phyloP scores from a whole-genome alignment of 2,113 vertebrate genomes.

The Plectropomus leopardus region DNA sequence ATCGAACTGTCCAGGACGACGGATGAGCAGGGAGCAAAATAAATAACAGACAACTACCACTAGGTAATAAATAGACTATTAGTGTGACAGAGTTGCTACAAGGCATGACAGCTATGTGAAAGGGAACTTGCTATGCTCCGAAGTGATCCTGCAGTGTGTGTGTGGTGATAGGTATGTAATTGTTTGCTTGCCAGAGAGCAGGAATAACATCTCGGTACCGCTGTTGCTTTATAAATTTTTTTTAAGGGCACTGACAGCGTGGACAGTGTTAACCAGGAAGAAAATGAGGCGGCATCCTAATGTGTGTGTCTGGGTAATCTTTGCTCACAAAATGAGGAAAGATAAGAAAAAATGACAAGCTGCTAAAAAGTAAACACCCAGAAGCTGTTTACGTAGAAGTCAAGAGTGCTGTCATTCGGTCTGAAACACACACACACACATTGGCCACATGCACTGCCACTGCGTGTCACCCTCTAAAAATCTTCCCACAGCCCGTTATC shows the following conservation, averaged over 20 bases:
- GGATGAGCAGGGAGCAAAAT: constrained; percentile 33
- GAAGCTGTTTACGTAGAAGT: not conserved
- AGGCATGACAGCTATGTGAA: constrained; percentile 30
- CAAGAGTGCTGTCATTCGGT: not conserved
- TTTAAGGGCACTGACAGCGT: not conserved
- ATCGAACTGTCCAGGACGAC: constrained; percentile 44
- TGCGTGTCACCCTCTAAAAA: constrained; percentile 30
- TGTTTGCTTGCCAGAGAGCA: not conserved
- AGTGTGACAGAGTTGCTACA: constrained; percentile 32
- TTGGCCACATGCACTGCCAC: not conserved
- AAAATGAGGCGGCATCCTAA: not conserved
- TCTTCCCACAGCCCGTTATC: constrained; percentile 38
- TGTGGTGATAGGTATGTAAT: not conserved
- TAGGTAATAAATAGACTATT: constrained; percentile 39
- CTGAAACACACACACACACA: not conserved
- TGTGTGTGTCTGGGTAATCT: not conserved
- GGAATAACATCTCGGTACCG: not conserved
- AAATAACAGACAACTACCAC: constrained; percentile 29
- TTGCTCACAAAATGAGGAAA: not conserved
- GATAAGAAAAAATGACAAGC: constrained; percentile 26
- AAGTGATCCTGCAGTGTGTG: not conserved
- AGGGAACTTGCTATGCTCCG: not conserved
- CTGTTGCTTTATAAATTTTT: not conserved
- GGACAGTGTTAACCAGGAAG: not conserved
- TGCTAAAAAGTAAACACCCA: not conserved